Percentiles rank a stretch among this genome's conserved stretches.
These are phyloP conservation scores for Pangasius djambal DNA, from an alignment of 2,797 vertebrate species.

Conservation along the genomic window DNA sequence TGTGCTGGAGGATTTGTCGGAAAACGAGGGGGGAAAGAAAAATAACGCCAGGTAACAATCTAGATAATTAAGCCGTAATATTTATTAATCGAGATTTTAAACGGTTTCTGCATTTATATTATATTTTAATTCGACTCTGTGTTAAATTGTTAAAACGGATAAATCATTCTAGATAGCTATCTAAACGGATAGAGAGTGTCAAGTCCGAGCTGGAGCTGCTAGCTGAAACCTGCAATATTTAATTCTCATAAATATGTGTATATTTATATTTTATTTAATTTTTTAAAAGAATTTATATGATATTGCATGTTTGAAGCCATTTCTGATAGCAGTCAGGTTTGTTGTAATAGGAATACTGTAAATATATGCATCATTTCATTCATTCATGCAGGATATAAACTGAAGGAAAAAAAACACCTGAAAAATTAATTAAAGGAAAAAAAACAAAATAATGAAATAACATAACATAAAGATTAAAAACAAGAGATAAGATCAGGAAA, in stretches of 20 bases:
- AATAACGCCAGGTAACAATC: not conserved
- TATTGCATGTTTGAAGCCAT: not conserved
- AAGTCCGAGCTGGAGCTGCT: not conserved
- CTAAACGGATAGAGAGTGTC: not conserved
- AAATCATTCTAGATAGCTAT: not conserved
- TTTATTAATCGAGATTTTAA: not conserved
- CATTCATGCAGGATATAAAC: not conserved
- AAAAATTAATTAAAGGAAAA: not conserved
- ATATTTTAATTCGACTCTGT: no score
- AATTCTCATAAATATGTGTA: not conserved
- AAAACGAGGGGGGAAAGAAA: conserved; percentile 13
- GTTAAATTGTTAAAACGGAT: not conserved
- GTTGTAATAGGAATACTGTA: not conserved
- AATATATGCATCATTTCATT: not conserved
- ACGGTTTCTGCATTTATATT: no score
- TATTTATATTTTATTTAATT: not conserved
- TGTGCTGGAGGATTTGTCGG: not conserved
- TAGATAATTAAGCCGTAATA: not conserved
- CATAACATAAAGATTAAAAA: not conserved
- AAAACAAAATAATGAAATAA: not conserved
- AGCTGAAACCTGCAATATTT: not conserved
- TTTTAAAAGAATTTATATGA: not conserved
- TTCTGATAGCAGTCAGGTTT: no score
- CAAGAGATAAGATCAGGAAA: not conserved
- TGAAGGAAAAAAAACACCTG: not conserved